Conservation (phyloP, 37 sponge, comb jelly and placozoan species). For the Cliona cf. orientalis region DNA sequence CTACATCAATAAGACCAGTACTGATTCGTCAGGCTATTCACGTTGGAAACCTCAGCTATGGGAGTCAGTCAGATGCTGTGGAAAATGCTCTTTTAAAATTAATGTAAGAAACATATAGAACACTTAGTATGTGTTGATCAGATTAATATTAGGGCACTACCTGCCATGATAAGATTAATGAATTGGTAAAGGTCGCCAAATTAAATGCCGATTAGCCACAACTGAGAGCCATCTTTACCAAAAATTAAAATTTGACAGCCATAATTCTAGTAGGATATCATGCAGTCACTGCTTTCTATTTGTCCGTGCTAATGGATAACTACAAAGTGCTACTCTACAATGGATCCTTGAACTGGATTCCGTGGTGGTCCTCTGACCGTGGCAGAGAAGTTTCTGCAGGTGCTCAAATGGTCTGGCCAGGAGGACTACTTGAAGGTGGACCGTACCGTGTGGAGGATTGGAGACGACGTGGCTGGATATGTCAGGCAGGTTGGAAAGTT, state of each 20-base stretch:
- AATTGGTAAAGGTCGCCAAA: too few species aligned
- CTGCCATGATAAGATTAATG: too few species aligned
- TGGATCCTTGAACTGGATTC: slow-evolving; percentile 89
- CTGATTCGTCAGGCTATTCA: slow-evolving; percentile 77
- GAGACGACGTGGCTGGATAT: slow-evolving; percentile 86
- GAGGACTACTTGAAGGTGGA: slow-evolving; percentile 54
- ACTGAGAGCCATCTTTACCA: too few species aligned
- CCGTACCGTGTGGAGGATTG: slow-evolving; percentile 69
- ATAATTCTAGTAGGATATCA: slow-evolving; percentile 82
- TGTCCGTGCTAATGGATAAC: slow-evolving; percentile 78
- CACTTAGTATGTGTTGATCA: too few species aligned
- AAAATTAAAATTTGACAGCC: too few species aligned
- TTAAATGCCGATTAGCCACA: too few species aligned
- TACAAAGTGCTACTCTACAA: slow-evolving; percentile 89
- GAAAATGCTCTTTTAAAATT: slow-evolving; percentile 64
- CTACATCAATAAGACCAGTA: slow-evolving; percentile 39
- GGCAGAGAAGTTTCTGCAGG: slow-evolving; percentile 62
- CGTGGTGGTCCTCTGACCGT: slow-evolving; percentile 80
- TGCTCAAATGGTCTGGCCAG: slow-evolving; percentile 80
- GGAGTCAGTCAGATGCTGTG: slow-evolving; percentile 43
- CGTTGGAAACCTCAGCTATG: slow-evolving; percentile 84
- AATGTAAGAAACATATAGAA: too few species aligned
- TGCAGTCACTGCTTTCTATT: slow-evolving; percentile 62
- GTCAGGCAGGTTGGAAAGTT: slow-evolving; percentile 67
- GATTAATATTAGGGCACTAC: too few species aligned